Conservation (phyloP, 2,113 vertebrate genomes). For the Phaethon lepturus region DNA sequence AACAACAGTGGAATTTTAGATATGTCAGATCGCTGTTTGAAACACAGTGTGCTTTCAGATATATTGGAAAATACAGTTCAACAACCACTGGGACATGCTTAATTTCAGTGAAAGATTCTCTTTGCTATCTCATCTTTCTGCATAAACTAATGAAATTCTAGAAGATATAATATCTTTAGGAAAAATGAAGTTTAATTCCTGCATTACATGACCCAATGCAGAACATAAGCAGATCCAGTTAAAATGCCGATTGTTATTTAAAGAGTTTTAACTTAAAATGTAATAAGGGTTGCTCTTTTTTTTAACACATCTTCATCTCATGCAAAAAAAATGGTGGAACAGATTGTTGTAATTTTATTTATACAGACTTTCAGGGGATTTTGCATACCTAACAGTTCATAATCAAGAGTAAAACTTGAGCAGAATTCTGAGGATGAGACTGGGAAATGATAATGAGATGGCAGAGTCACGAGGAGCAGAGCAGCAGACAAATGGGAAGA, state of each 20-base stretch:
- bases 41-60: conserved; percentile 1
- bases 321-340: neutral
- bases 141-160: conserved; percentile 49
- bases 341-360: neutral
- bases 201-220: neutral
- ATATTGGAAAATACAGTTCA: conserved; percentile 61
- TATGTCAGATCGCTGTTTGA: neutral
- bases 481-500: neutral
- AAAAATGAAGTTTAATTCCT: conserved; percentile 15
- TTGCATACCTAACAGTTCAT: neutral
- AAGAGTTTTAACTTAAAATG: neutral
- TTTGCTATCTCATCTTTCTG: conserved; percentile 33
- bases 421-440: neutral
- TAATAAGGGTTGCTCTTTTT: neutral
- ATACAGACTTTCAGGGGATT: neutral
- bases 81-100: conserved; percentile 25
- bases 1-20: conserved; percentile 49
- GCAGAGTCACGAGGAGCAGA: neutral
- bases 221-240: neutral
- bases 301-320: neutral
- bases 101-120: conserved; percentile 25
- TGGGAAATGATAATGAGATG: neutral
- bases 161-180: conserved; percentile 1
- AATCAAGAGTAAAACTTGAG: neutral
- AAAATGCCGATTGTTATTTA: neutral